Conservation (phyloP, 2,113 vertebrate species). For the Hippolais icterina region DNA sequence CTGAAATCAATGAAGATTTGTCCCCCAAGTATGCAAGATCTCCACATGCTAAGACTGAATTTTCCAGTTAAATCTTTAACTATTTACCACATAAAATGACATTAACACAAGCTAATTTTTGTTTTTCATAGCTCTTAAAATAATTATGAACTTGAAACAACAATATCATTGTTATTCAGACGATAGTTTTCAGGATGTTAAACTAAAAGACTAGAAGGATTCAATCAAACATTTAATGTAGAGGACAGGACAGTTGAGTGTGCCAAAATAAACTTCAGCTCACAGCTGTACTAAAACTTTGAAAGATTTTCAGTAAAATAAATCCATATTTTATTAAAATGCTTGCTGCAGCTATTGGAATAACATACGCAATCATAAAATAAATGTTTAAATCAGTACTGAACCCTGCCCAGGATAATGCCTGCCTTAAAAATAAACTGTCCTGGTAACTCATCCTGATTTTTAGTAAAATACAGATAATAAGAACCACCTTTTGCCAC, state of each 20-base stretch:
- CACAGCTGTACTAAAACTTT: conserved; percentile 1
- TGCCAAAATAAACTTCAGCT: conserved; percentile 41
- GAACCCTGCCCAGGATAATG: neutral
- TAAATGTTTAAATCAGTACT: neutral
- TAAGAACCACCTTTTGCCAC: neutral
- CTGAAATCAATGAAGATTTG: neutral
- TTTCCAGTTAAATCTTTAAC: neutral
- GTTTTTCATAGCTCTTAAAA: neutral
- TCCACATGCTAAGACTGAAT: neutral
- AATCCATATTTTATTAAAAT: conserved; percentile 53
- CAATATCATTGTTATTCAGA: neutral
- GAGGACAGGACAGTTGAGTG: neutral
- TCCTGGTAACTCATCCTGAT: neutral
- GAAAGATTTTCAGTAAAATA: conserved; percentile 40
- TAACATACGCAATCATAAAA: conserved; percentile 20
- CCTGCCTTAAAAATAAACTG: neutral
- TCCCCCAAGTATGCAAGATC: neutral
- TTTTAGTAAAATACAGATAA: neutral
- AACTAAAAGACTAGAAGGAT: neutral
- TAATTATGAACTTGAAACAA: neutral
- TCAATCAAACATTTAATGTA: conserved; percentile 5
- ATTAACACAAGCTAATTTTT: neutral
- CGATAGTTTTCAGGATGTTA: neutral
- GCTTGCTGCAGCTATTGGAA: neutral
- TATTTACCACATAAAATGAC: neutral